Base-by-base conservation (phyloP, 2,888 invertebrate species). In the Lithophane ornitopus region DNA sequence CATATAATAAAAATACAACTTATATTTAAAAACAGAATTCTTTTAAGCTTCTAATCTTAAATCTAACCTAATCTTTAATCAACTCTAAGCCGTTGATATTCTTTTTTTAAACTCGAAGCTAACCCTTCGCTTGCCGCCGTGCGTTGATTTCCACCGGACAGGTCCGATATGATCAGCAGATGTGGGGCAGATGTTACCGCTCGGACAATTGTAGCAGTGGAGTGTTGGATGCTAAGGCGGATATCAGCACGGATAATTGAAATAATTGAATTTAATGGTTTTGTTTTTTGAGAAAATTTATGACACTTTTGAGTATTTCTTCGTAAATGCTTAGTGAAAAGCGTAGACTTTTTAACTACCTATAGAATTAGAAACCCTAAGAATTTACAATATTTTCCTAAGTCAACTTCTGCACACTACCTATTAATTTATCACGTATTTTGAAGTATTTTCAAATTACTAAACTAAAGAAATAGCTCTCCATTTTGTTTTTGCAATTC, bases 81-180 rank as follows among this genome's bases (percentile, higher is more conserved):
- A 70, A 74, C 26, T 72, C 62, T 74, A 85, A 85, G 74, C 72
- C 78, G 82, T 74, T 76, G 80, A 72, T 72, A 80, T 84, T 86
- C 81, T 83, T 84, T 87, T 87, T 85, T 85, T 80, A 81, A 39
- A 84, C 69, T 80, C 70, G 72, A 74, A 84, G 70, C 70, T 91
- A 94, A 95, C 95, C 95, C 95, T 94, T 94, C 90, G 86, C 87
- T 82, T 78, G 80, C 79, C 41, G 84, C 89, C 88, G 87, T 88
- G 88, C 91, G 88, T 90, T 90, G 93, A 94, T 93, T 93, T 91
- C 90, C 89, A 91, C 91, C 90, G 92, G 93, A 92, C 95, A 94
- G 92, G 93, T 93, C 91, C 92, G 95, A 94, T 95, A 92, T 94
- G 93, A 95, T 95, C 96, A 90, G 85, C 95, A 96, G 95, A 95